Conservation (phyloP, 2,113 vertebrate species). For the Gila orcuttii region DNA sequence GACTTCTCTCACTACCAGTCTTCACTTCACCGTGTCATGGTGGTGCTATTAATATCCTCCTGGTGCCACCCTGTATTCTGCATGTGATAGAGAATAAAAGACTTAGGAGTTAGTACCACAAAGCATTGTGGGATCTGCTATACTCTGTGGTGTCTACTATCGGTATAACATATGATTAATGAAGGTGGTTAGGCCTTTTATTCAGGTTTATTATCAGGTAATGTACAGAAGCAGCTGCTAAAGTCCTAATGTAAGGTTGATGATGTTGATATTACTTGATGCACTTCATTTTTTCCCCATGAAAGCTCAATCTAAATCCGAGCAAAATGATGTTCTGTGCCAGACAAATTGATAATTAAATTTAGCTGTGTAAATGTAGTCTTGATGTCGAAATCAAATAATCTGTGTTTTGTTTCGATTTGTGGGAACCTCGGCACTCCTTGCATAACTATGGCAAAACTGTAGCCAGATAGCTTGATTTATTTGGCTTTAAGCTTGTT, state of each 20-base stretch:
- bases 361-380: background rate
- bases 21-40: constrained; percentile 65
- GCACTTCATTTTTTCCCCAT: background rate
- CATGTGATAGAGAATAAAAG: constrained; percentile 48
- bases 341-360: background rate
- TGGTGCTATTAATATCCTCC: constrained; percentile 62
- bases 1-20: constrained; percentile 69
- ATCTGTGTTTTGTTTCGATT: background rate
- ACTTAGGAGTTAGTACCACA: constrained; percentile 42
- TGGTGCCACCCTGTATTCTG: constrained; percentile 57
- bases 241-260: constrained; percentile 10
- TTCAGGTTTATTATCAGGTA: constrained; percentile 16
- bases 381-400: constrained; percentile 19
- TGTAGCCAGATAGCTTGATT: background rate
- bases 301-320: background rate
- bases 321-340: background rate
- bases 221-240: constrained; percentile 1
- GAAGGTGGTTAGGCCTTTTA: background rate
- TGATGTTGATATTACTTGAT: background rate
- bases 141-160: background rate
- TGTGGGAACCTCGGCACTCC: background rate
- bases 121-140: constrained; percentile 30
- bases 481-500: constrained; percentile 20
- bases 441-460: background rate
- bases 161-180: constrained; percentile 20